Evolutionary conservation across 2,113 vertebrate species (phyloP).

Genomic region (Saguinus midas): DNA sequence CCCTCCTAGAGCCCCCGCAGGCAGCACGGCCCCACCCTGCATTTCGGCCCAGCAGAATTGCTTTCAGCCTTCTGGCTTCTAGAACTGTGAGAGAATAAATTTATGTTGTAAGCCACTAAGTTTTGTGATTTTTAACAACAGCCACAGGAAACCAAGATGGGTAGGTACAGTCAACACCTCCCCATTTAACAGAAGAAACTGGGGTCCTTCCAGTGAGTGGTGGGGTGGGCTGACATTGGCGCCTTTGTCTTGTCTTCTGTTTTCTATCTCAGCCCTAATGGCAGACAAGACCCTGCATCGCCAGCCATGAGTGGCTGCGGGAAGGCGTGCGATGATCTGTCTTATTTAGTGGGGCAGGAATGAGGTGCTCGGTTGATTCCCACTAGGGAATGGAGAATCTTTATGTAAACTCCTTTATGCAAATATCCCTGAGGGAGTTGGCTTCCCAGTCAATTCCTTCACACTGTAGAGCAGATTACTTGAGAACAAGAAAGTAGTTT

Average conservation of each 20-base stretch:
- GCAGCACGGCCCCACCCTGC: accelerated
- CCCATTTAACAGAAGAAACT: background rate
- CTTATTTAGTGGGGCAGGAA: too few relatives aligned
- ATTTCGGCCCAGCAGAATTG: background rate
- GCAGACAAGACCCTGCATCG: background rate
- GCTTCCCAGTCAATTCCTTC: background rate
- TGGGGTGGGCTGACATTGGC: background rate
- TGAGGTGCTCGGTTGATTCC: background rate
- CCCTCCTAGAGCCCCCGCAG: background rate
- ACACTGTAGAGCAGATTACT: background rate
- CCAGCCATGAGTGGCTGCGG: accelerated
- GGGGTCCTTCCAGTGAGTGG: background rate
- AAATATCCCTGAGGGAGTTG: background rate
- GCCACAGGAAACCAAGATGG: background rate
- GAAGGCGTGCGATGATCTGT: accelerated
- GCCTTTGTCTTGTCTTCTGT: too few relatives aligned
- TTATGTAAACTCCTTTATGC: background rate
- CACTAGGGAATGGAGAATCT: background rate
- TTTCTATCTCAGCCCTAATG: background rate
- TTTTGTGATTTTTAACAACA: background rate
- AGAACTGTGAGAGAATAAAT: background rate
- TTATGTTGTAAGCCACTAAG: background rate
- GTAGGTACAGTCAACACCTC: background rate
- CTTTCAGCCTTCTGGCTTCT: background rate
- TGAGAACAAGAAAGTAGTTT: background rate